Percentiles rank a stretch among this genome's conserved stretches.
phyloP scores from a whole-genome alignment of 2,113 vertebrate genomes.

The Neotragus moschatus region DNA sequence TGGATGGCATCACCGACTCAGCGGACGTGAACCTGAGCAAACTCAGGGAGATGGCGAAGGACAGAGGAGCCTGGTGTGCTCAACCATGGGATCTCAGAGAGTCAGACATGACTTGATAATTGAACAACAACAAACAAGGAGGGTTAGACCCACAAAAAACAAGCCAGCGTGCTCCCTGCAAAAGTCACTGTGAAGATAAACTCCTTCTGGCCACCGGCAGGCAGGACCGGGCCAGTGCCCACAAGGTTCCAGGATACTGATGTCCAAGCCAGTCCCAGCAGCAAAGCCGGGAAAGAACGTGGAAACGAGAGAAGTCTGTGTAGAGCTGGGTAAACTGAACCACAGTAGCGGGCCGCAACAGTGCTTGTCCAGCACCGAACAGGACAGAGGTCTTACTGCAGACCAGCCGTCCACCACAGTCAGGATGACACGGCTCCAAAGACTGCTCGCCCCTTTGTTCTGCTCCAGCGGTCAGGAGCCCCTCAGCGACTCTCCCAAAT shows the following conservation, averaged over 20 bases:
- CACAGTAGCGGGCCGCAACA: rapidly evolving
- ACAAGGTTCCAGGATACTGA: rapidly evolving
- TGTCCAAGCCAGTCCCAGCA: rapidly evolving
- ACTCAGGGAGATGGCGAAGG: not conserved
- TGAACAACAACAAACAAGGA: not conserved
- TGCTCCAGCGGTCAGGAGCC: not conserved
- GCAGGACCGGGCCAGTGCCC: rapidly evolving
- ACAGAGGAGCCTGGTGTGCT: not conserved
- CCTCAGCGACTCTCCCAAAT: not conserved
- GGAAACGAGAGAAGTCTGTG: rapidly evolving
- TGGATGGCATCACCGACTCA: not conserved
- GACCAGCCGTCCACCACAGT: not conserved
- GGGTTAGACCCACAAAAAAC: no score
- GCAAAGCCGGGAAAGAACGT: not conserved
- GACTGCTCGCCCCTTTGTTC: rapidly evolving
- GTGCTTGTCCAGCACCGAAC: rapidly evolving
- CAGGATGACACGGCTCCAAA: not conserved
- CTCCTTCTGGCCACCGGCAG: rapidly evolving
- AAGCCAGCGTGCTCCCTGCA: not conserved
- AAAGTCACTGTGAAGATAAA: rapidly evolving
- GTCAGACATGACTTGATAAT: not conserved
- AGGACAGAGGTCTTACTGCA: rapidly evolving
- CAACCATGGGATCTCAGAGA: not conserved
- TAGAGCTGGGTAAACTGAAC: not conserved
- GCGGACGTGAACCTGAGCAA: not conserved